phyloP scores from a whole-genome alignment of 2,888 invertebrate species.

The Conops quadrifasciatus region DNA sequence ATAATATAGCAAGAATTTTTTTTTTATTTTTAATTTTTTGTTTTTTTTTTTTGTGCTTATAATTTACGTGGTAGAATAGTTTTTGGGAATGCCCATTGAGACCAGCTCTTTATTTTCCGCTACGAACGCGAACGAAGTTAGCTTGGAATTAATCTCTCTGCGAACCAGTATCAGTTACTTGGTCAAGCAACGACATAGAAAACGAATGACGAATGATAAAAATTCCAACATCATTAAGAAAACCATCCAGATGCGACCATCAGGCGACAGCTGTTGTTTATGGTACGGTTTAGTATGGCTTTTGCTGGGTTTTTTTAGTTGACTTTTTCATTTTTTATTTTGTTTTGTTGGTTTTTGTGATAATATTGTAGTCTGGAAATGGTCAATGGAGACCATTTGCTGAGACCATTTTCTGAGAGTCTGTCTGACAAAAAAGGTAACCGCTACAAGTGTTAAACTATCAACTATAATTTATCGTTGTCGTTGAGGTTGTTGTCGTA shows the following conservation, averaged over 20 bases:
- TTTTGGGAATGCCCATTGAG: no score
- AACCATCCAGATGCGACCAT: not conserved
- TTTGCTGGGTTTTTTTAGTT: not conserved
- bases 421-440: no score
- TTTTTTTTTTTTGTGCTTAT: no score
- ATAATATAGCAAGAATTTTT: no score
- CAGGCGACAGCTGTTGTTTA: not conserved
- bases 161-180: not conserved
- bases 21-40: no score
- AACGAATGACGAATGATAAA: not conserved
- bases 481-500: no score
- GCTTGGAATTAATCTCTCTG: not conserved
- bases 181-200: not conserved
- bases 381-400: no score
- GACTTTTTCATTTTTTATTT: not conserved
- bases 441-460: no score
- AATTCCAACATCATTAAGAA: slow-evolving; percentile 6
- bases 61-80: no score
- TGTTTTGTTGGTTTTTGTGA: not conserved
- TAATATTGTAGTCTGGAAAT: slow-evolving; percentile 3
- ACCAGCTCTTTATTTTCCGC: no score
- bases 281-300: not conserved
- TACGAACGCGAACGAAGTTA: slow-evolving; percentile 1
- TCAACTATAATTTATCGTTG: no score
- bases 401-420: no score